Evolutionary conservation across 2,113 vertebrate genomes (phyloP).

Genomic region (Heptranchias perlo): DNA sequence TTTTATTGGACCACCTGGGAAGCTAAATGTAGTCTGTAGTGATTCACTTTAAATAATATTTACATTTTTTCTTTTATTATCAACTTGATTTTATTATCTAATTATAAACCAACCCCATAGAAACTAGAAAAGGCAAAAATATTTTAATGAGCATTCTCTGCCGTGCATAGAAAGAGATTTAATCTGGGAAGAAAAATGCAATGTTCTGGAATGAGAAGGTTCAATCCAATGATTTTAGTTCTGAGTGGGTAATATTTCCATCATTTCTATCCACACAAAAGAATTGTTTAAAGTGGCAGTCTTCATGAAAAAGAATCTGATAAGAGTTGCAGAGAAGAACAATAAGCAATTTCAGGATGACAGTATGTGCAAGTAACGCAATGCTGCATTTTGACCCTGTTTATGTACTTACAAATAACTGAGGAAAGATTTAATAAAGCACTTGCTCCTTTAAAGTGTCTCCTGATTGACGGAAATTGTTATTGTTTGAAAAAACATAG

Average conservation of each 20-base stretch:
- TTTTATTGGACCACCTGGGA: background rate
- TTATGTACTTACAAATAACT: background rate
- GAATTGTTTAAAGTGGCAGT: background rate
- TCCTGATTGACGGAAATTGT: background rate
- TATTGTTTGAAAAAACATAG: background rate
- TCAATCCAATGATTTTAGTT: background rate
- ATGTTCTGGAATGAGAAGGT: background rate
- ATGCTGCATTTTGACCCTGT: background rate
- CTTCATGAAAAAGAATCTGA: background rate
- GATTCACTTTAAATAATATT: slow-evolving; percentile 8
- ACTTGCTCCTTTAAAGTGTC: background rate
- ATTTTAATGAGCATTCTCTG: background rate
- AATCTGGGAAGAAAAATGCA: background rate
- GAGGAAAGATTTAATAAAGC: background rate
- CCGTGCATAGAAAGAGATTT: background rate
- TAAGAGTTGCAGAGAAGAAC: background rate
- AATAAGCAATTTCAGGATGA: background rate
- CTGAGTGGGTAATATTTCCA: background rate
- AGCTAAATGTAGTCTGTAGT: slow-evolving; percentile 13
- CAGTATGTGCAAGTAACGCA: background rate
- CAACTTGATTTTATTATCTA: background rate
- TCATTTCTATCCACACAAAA: background rate
- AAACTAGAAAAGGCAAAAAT: background rate
- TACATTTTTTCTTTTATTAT: slow-evolving; percentile 16
- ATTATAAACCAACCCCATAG: slow-evolving; percentile 18